Base-by-base conservation (phyloP, 2,113 vertebrate species). In the Glaucomys volans region DNA sequence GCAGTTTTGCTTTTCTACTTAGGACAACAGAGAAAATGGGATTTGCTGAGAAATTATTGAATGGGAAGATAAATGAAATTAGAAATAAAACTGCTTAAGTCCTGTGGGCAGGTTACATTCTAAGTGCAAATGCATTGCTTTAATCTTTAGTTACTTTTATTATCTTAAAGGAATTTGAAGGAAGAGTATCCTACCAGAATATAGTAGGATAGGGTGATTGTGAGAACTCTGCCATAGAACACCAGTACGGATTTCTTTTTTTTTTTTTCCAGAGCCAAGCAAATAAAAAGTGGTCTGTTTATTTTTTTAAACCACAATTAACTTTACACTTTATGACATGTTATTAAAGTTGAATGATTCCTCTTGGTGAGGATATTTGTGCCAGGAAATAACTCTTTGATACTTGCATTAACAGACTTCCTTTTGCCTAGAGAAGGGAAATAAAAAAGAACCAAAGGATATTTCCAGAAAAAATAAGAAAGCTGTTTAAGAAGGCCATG, bases 401-500 rank as follows among this genome's bases (percentile, higher is more conserved):
- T 96, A 88, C 32, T 72, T 97, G 37, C 50, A 71, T 82, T 96
- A 80, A 88, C 30, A 84, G 44, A 94, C 54, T 96, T 84, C 72
- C 75, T 97, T 96, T 96, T 95, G 82, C 57, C 79, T 86, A 92
- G 84, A 90, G 67, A 91, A 90, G 64, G 95, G 83, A 97, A 97
- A 72, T 86, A 90, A 89, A 97, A 96, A 93, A 47, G 47, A 96
- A 92, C 95, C 95, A 96, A 98, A 95, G 95, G 91, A 66, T 94
- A 94, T 96, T 94, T 92, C 71, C 72, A 94, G 50, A 87, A 87
- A 66, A 52, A 83, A 84, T 81, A 95, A 95, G 66, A 95, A 96
- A 92, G 79, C 64, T 91, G 71, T 93, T 97, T 90, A 92, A 89
- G 90, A 94, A 95, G 95, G 96, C 95, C 97, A 95, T 97, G 97